Evolutionary conservation across 2,888 invertebrate species (phyloP), one percentile per base, ranked within the genome.

Genomic region (Nemurella pictetii): DNA sequence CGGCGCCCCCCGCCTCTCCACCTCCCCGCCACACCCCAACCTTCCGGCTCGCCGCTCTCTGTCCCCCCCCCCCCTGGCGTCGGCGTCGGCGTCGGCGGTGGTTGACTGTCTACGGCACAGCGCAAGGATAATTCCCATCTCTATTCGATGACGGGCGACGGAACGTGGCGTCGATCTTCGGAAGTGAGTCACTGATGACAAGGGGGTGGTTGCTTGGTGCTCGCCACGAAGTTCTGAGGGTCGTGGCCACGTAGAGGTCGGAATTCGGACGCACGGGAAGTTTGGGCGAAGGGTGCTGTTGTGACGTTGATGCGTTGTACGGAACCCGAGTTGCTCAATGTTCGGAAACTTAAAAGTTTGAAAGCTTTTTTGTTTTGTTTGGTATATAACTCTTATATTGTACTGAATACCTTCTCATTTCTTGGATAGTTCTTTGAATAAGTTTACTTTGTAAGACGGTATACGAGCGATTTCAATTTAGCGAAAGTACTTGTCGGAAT

Each of bases 91-190:
- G 80, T 35, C 80, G 32, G 32, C 32, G 80, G 9, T 2, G 55
- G 55, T 55, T 20, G 55, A 20, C 55, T 55, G 55, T 55, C 55
- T 55, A 81, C 15, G 12, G 32, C 30, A 81, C 26, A 9, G 26
- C 4, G 32, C 15, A 20, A 12, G 78, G 27, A 81, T 81, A 81
- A 81, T 81, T 81, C 80, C 12, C n/a, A 81, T 81, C 80, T 81
- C 80, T 81, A 81, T 81, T 81, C 80, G 26, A 0, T 25, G 55
- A 15, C 55, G 12, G 3, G 12, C 55, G 20, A 15, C 55, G 12
- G 3, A 20, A 12, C 2, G 55, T 20, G 55, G 20, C 12, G 55
- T 55, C 55, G 55, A 55, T 55, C 55, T 55, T 55, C 55, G 9
- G 9, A 55, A 55, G 55, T 12, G 55, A 55, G 9, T 55, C 20